Evolutionary conservation across 1,140 invertebrate genomes (phyloP).

Genomic region (Polyergus mexicanus): DNA sequence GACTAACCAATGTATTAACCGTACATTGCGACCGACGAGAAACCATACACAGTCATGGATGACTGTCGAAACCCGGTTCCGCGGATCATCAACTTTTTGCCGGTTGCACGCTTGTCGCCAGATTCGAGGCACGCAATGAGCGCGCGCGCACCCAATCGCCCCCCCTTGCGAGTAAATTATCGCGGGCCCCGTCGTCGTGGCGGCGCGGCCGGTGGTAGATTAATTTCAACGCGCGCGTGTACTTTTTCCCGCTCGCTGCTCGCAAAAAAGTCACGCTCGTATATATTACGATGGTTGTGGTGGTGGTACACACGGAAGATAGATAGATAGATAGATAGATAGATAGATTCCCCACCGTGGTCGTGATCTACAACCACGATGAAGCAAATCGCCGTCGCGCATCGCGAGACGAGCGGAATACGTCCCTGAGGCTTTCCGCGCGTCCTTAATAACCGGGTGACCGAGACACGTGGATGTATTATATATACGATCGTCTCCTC

Average conservation of each 20-base stretch:
- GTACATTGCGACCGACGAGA: background rate
- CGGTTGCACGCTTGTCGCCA: conserved; percentile 29
- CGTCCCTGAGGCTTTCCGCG: conserved; percentile 42
- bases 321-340: conserved; percentile 44
- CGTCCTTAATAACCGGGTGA: conserved; percentile 60
- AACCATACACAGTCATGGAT: background rate
- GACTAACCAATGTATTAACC: background rate
- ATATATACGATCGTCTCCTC: conserved; percentile 1
- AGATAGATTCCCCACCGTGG: conserved; percentile 30
- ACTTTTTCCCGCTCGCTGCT: background rate
- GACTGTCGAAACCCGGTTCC: conserved; percentile 16
- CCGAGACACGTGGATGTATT: conserved; percentile 26
- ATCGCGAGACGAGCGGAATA: conserved; percentile 25
- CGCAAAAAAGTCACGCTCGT: conserved; percentile 1
- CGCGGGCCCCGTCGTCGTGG: background rate
- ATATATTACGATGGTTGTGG: conserved; percentile 28
- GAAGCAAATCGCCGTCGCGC: conserved; percentile 66
- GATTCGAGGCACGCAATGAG: conserved; percentile 40
- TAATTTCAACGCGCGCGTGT: conserved; percentile 52
- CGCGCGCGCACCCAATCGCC: background rate
- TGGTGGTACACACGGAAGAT: background rate
- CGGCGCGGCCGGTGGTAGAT: conserved; percentile 26
- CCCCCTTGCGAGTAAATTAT: conserved; percentile 46
- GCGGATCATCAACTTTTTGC: conserved; percentile 38
- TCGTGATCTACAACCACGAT: conserved; percentile 57